phyloP scores from a whole-genome alignment of 2,888 invertebrate species.

The Lepidocyrtinus sp. region DNA sequence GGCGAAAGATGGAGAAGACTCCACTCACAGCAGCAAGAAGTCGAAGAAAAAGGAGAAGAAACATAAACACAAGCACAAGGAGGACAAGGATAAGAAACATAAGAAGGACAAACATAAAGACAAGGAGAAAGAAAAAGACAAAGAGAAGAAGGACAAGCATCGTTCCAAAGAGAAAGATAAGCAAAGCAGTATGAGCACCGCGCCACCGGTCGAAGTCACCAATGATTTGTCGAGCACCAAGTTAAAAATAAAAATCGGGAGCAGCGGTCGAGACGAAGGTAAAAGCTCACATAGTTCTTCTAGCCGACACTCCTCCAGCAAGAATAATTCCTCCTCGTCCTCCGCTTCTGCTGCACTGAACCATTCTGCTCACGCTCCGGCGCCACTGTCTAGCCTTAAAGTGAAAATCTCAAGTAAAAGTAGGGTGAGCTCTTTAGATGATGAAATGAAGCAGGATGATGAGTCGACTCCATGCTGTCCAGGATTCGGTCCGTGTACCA shows the following conservation, averaged over 20 bases:
- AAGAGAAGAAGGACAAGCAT: slow-evolving; percentile 63
- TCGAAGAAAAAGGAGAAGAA: slow-evolving; percentile 64
- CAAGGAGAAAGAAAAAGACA: slow-evolving; percentile 55
- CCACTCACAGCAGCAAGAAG: slow-evolving; percentile 54
- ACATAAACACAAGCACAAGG: slow-evolving; percentile 67
- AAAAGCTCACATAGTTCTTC: slow-evolving; percentile 33
- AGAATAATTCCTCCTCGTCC: slow-evolving; percentile 34
- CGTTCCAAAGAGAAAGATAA: slow-evolving; percentile 52
- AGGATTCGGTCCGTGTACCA: slow-evolving; percentile 58
- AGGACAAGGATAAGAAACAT: slow-evolving; percentile 54
- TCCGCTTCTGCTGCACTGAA: background rate
- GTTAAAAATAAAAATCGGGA: slow-evolving; percentile 55
- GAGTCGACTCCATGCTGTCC: slow-evolving; percentile 56
- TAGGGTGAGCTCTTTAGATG: slow-evolving; percentile 44
- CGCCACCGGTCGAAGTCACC: slow-evolving; percentile 32
- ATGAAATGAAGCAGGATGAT: slow-evolving; percentile 30
- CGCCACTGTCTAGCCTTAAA: slow-evolving; percentile 41
- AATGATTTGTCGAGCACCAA: slow-evolving; percentile 42
- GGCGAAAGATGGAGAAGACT: slow-evolving; percentile 37
- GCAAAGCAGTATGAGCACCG: slow-evolving; percentile 11
- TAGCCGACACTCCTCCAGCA: slow-evolving; percentile 47
- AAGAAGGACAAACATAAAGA: slow-evolving; percentile 37
- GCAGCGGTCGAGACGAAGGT: slow-evolving; percentile 26
- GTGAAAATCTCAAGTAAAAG: slow-evolving; percentile 55
- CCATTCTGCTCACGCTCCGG: background rate